Evolutionary conservation across 2,113 vertebrate species (phyloP), one percentile per base, ranked within the genome.

Genomic region (Siphamia tubifer): DNA sequence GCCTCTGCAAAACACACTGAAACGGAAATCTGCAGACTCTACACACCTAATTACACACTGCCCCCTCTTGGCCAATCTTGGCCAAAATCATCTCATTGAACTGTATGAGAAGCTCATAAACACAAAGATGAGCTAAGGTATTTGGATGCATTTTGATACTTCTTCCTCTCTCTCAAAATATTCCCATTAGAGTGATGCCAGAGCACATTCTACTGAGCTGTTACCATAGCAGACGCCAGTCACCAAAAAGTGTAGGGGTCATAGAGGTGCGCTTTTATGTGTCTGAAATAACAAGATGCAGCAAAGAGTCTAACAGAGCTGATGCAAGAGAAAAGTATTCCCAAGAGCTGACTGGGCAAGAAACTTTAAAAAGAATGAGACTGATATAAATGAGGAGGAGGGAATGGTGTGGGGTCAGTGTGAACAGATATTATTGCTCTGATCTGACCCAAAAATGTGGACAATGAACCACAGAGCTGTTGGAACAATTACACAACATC

Each of bases 21-120:
- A 36, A 56, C n/a, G n/a, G 32, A 60, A 62, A 23, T 40, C 20
- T 53, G 40, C 31, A 13, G 17, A 61, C 53, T 64, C 42, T 15
- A 12, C 15, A 76, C 64, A 30, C 34, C 69, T 62, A 54, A 82
- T 64, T 66, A 16, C 52, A 73, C 35, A 80, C 86, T 84, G 86
- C 88, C 88, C 74, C 77, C 88, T 90, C 27, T 82, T 86, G 88
- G 88, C 61, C 65, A 42, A 42, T 65, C 6, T 25, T 35, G 25
- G 65, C 49, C 45, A 47, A 56, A 60, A 67, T 31, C 6, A 8
- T 12, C n/a, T 15, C 15, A 43, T 62, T 62, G 42, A 56, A 58
- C 13, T 47, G 19, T 1, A 1, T 16, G 40, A 19, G 4, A 12
- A 38, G 16, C 25, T 30, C n/a, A 52, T 15, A 42, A 36, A 35